Evolutionary conservation across 2,113 vertebrate species (phyloP).

Genomic region (Lates calcarifer): DNA sequence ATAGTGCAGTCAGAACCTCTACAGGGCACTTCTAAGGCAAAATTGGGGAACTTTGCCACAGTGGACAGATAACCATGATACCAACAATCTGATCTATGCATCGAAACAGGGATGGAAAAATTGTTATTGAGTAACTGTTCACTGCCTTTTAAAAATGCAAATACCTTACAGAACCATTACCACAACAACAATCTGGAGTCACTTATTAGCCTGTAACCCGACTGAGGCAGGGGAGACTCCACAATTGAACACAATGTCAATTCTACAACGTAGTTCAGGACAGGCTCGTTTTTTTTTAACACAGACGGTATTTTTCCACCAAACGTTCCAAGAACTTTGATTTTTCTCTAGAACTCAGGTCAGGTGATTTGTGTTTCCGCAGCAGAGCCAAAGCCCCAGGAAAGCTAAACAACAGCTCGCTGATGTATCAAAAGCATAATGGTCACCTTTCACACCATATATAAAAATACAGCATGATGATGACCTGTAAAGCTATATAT

Average conservation of each 20-base stretch:
- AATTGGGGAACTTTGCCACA: background rate
- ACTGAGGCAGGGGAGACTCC: no score
- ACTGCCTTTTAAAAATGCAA: background rate
- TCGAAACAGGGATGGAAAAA: no score
- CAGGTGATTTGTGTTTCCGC: slow-evolving; percentile 3
- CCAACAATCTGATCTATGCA: no score
- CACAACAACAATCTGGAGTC: background rate
- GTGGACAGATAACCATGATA: background rate
- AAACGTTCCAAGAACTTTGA: background rate
- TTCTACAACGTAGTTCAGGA: no score
- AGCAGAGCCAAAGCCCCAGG: no score
- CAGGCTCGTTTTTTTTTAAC: no score
- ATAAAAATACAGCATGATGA: no score
- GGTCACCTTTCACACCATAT: no score
- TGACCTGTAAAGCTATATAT: no score
- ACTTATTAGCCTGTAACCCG: background rate
- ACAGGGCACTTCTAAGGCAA: background rate
- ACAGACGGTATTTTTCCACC: background rate
- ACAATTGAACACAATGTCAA: background rate
- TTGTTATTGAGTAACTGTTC: no score
- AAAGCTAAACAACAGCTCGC: background rate
- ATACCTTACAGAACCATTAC: background rate
- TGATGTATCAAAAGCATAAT: background rate
- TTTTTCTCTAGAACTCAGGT: background rate
- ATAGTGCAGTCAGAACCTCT: background rate